Evolutionary conservation across 2,888 invertebrate genomes (phyloP), one percentile per base, ranked within the genome.

Genomic region (Anthrax anthrax): DNA sequence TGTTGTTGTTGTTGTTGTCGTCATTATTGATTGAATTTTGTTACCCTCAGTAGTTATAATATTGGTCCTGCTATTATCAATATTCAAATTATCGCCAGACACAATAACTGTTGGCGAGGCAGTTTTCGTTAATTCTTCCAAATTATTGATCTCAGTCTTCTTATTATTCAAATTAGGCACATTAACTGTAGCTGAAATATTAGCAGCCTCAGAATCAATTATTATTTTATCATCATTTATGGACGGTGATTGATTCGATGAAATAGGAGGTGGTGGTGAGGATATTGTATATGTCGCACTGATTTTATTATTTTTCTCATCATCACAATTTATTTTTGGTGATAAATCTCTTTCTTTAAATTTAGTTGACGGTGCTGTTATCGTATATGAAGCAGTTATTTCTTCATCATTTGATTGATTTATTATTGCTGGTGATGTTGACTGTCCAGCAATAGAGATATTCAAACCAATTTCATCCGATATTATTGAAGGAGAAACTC

Each of bases 241-340:
- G 9, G 29, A 32, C 13, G 37, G 39, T 12, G 44, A 38, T 44
- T 46, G 19, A 42, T 32, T 42, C 23, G 46, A 37, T 42, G 47
- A 36, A 42, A 42, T 45, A 41, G 47, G 29, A n/a, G 42, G 36
- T 45, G 50, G 42, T 38, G 52, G 47, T 47, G 51, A 45, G 45
- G 50, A 39, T 43, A 52, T 51, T 44, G 53, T 54, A 46, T 46
- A 54, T 42, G 54, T 58, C 34, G 65, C 63, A 43, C 58, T 61
- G 43, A 63, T 58, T 50, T 62, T 61, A 36, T 55, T 54, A 37
- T 55, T 56, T 14, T 52, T 56, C 39, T 52, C 54, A 17, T 49
- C 43, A 43, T 52, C 53, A 39, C 45, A 40, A 41, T 42, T 23
- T 44, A 12, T 32, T 12, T 8, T 12, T 32, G 12, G 9, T 32